Conservation (phyloP, 1,140 invertebrate species). For the Caenorhabditis latens region DNA sequence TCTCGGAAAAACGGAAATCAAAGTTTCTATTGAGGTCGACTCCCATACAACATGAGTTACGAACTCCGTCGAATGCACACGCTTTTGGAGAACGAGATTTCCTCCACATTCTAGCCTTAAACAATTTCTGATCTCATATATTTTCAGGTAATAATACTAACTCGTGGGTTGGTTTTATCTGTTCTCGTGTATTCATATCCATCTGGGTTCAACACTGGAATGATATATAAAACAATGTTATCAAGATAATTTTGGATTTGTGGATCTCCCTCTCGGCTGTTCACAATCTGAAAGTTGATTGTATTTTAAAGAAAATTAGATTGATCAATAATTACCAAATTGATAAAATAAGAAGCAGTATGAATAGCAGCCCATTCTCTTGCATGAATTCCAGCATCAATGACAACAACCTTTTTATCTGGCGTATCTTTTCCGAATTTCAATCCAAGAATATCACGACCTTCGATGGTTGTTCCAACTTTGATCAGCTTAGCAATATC, state of each 20-base stretch:
- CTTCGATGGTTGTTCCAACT: conserved; percentile 67
- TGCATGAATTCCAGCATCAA: conserved; percentile 77
- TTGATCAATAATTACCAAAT: conserved; percentile 63
- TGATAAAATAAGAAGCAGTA: conserved; percentile 73
- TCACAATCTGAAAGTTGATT: conserved; percentile 61
- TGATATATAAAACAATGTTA: conserved; percentile 77
- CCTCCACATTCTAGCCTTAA: conserved; percentile 65
- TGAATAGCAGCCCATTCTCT: conserved; percentile 77
- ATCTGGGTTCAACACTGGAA: conserved; percentile 79
- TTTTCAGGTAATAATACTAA: neutral
- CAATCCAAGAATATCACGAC: conserved; percentile 68
- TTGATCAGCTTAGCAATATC: conserved; percentile 58
- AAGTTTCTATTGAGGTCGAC: conserved; percentile 68
- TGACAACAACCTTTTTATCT: conserved; percentile 69
- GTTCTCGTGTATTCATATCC: conserved; percentile 68
- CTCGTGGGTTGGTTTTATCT: conserved; percentile 65
- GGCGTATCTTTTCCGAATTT: conserved; percentile 61
- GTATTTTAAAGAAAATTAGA: neutral
- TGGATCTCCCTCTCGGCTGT: conserved; percentile 50
- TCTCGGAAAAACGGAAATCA: conserved; percentile 66
- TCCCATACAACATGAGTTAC: conserved; percentile 65
- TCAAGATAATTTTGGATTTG: conserved; percentile 69
- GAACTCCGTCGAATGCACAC: conserved; percentile 57
- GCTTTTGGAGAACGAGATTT: conserved; percentile 63
- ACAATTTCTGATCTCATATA: neutral